Percentiles rank a stretch among this genome's conserved stretches.
phyloP scores from a whole-genome alignment of 1,140 invertebrate genomes.

The Platorchestia sp. region DNA sequence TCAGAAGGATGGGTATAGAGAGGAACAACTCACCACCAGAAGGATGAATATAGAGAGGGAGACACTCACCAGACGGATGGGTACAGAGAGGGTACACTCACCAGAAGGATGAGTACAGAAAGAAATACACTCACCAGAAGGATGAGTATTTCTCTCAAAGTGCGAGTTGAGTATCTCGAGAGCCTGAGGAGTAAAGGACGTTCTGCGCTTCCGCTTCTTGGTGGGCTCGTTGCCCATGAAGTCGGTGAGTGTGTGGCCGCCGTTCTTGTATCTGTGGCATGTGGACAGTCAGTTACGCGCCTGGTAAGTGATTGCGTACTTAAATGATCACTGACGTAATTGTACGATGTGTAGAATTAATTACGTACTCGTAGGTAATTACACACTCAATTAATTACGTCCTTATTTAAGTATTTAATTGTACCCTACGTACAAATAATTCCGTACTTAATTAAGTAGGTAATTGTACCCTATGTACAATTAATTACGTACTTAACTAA shows the following conservation, averaged over 20 bases:
- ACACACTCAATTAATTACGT: no score
- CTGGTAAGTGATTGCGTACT: background rate
- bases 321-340: background rate
- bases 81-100: background rate
- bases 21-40: background rate
- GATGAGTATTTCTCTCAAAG: constrained; percentile 97
- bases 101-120: background rate
- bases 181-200: constrained; percentile 96
- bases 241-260: constrained; percentile 92
- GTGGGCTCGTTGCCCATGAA: constrained; percentile 96
- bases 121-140: constrained; percentile 82
- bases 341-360: no score
- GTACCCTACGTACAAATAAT: no score
- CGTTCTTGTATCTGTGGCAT: constrained; percentile 86
- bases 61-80: background rate
- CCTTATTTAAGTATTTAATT: no score
- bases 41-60: no score
- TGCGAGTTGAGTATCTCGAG: constrained; percentile 94
- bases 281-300: background rate
- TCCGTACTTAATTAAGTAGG: no score
- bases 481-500: no score
- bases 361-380: no score
- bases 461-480: no score
- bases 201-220: constrained; percentile 95
- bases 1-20: background rate